Base-by-base conservation (phyloP, 2,888 invertebrate genomes). In the Chrysolina haemoptera region DNA sequence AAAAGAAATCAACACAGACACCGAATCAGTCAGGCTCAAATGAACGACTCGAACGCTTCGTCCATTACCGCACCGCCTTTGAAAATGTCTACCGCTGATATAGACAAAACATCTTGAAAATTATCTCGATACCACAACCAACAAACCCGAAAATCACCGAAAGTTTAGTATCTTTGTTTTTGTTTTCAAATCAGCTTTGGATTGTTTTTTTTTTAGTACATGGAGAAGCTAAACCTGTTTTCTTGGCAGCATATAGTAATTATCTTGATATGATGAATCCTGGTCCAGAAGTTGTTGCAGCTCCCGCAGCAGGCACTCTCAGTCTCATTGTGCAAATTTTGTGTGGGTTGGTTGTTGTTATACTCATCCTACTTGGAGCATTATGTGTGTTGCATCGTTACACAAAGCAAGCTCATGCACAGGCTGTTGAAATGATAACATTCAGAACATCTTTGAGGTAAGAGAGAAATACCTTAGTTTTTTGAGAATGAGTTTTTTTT, bases 201-300 rank as follows among this genome's bases (percentile, higher is more conserved):
- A n/a, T n/a, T 66, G 41, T 64, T 20, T 48, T 67, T 71, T 72
- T 78, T 86, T 63, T 82, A 91, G 91, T 92, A 59, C 88, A 88
- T 80, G 90, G 90, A 22, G 86, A 71, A 18, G 68, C 74, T 1
- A 79, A 88, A 18, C 86, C 88, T 59, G 86, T 89, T 66, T 85
- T 89, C 79, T 84, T 94, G 76, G 89, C 93, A 1, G 90, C 94
- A 6, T 96, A 93, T 84, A 96, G 95, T 83, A 92, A 91, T 73
- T 96, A 95, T 85, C 91, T 96, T 78, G 91, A 91, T 79, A 90
- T 93, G 63, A 89, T 95, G 80, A 93, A 92, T 84, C 94, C 94
- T 0, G 94, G 94, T n/a, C 90, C 93, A 4, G 87, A 87, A 83
- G 86, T 87, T 11, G 81, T 86, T 27, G 88, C 89, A 72, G 87